phyloP scores from a whole-genome alignment of 2,888 invertebrate genomes.

The Brachynemurus nebulosus region DNA sequence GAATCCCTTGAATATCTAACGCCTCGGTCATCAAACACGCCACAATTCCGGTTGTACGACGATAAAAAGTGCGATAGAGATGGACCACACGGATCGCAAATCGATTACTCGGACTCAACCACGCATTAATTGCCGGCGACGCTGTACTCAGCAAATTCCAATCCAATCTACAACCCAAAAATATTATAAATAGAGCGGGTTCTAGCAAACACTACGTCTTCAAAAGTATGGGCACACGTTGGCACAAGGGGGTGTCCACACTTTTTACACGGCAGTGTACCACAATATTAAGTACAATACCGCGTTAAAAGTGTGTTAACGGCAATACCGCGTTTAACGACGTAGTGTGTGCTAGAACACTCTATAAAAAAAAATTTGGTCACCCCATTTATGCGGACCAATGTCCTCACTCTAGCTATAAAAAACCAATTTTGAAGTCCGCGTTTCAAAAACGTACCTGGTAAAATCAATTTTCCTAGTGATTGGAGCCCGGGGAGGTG shows the following conservation, averaged over 20 bases:
- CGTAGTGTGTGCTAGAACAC: too few species aligned
- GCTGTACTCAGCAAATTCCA: conserved; percentile 95
- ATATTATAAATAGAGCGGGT: too few species aligned
- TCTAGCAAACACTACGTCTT: too few species aligned
- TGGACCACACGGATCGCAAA: conserved; percentile 73
- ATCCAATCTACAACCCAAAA: conserved; percentile 48
- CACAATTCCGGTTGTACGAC: conserved; percentile 71
- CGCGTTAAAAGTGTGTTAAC: too few species aligned
- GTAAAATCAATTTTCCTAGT: conserved; percentile 91
- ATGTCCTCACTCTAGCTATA: too few species aligned
- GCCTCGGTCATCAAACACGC: conserved; percentile 94
- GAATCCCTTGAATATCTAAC: conserved; percentile 72
- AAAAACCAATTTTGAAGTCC: neutral
- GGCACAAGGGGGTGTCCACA: too few species aligned
- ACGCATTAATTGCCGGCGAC: conserved; percentile 92
- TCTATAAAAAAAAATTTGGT: too few species aligned
- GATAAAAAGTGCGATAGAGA: conserved; percentile 64
- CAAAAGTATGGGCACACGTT: too few species aligned
- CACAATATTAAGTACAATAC: too few species aligned
- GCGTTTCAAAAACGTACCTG: conserved; percentile 35
- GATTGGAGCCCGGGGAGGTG: conserved; percentile 87
- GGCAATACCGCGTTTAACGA: too few species aligned
- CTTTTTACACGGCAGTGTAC: too few species aligned
- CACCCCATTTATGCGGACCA: too few species aligned
- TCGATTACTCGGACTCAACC: conserved; percentile 93